These are phyloP conservation scores for Ladona fulva DNA, from an alignment of 1,140 invertebrate genomes.

Conservation along the genomic window DNA sequence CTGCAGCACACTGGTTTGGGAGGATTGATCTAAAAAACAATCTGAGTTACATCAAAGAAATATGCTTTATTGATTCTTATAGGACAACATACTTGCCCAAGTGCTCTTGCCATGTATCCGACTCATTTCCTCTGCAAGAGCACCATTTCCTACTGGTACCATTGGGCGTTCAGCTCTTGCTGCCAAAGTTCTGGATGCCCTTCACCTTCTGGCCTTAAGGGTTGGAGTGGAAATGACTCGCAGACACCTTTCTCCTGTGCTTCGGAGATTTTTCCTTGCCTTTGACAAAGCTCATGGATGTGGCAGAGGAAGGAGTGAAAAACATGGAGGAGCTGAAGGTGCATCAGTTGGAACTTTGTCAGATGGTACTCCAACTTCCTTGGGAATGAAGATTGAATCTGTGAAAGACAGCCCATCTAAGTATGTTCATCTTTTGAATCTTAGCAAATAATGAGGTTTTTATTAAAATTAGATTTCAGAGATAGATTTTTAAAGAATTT, in stretches of 20 bases:
- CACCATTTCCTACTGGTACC: constrained; percentile 68
- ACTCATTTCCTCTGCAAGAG: constrained; percentile 59
- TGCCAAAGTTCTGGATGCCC: constrained; percentile 68
- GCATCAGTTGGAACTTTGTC: neutral
- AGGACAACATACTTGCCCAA: constrained; percentile 63
- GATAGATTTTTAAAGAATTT: too few relatives aligned
- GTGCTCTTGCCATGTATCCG: constrained; percentile 69
- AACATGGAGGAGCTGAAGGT: neutral
- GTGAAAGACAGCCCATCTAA: neutral
- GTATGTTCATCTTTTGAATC: neutral
- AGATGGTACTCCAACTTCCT: constrained; percentile 14
- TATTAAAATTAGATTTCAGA: too few relatives aligned
- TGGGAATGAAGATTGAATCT: neutral
- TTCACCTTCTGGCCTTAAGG: constrained; percentile 67
- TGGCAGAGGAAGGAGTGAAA: constrained; percentile 22
- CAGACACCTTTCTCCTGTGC: constrained; percentile 57
- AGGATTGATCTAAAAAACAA: too few relatives aligned
- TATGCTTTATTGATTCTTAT: constrained; percentile 14
- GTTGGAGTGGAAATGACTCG: constrained; percentile 78
- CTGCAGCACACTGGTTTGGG: too few relatives aligned
- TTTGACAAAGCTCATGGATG: constrained; percentile 69
- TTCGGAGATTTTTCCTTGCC: constrained; percentile 73
- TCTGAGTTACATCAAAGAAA: constrained; percentile 8
- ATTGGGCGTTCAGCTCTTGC: constrained; percentile 61
- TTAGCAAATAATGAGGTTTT: too few relatives aligned